Percentiles rank a stretch among this genome's conserved stretches.
These are phyloP conservation scores for Tetanocera ferruginea DNA, from an alignment of 2,888 invertebrate genomes.

Conservation along the genomic window DNA sequence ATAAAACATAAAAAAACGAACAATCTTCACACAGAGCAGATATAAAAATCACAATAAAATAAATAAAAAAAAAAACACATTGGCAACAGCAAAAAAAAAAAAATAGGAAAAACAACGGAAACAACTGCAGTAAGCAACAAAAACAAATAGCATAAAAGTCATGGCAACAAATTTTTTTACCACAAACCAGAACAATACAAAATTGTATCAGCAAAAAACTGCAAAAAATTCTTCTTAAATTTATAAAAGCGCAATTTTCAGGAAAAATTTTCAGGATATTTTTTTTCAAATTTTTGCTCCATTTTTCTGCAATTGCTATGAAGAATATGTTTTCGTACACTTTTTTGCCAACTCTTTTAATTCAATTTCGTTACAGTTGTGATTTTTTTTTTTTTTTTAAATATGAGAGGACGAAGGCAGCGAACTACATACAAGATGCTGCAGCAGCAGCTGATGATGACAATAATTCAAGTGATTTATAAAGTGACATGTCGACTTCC, in stretches of 20 bases:
- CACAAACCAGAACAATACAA: too few species aligned
- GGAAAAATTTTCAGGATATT: too few species aligned
- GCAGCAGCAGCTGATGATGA: slow-evolving; percentile 8
- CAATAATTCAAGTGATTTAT: slow-evolving; percentile 19
- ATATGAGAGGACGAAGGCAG: background rate
- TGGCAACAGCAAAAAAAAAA: background rate
- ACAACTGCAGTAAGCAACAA: too few species aligned
- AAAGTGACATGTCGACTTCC: slow-evolving; percentile 25
- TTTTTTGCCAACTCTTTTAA: background rate
- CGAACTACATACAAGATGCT: background rate
- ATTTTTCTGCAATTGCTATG: too few species aligned
- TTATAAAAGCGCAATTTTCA: too few species aligned
- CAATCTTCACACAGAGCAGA: background rate
- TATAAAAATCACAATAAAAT: background rate
- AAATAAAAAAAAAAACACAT: background rate
- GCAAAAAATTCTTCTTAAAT: too few species aligned
- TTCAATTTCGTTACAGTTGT: slow-evolving; percentile 14
- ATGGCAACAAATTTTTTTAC: too few species aligned
- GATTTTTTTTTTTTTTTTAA: slow-evolving; percentile 3
- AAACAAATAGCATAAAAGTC: too few species aligned
- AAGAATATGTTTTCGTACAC: background rate
- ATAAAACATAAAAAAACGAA: background rate
- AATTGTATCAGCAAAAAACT: too few species aligned
- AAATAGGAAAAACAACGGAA: background rate
- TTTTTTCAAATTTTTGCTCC: too few species aligned